Conservation (phyloP, 2,113 vertebrate species). For the Caranx ignobilis region DNA sequence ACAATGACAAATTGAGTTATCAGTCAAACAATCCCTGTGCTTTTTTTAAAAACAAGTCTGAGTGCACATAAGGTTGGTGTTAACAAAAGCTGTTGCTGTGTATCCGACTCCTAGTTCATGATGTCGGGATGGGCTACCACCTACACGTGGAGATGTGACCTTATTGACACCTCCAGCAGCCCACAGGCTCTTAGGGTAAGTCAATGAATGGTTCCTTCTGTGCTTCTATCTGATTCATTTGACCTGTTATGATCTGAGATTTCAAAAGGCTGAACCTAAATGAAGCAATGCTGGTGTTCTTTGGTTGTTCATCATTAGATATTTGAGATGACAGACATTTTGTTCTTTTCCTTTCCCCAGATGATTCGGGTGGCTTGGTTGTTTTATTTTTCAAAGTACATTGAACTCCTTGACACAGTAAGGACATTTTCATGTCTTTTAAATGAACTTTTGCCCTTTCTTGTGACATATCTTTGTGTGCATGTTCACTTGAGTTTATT, state of each 20-base stretch:
- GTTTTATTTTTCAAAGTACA: slow-evolving; percentile 95
- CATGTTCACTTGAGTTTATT: not conserved
- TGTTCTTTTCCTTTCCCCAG: slow-evolving; percentile 74
- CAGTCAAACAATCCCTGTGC: not conserved
- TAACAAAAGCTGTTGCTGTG: slow-evolving; percentile 20
- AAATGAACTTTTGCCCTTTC: not conserved
- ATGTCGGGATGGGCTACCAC: slow-evolving; percentile 96
- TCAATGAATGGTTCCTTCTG: not conserved
- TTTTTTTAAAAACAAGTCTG: not conserved
- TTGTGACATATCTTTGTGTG: not conserved
- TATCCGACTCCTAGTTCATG: slow-evolving; percentile 85
- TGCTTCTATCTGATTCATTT: not conserved
- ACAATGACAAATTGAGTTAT: not conserved
- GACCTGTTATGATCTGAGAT: not conserved
- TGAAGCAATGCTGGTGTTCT: not conserved
- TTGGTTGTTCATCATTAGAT: not conserved
- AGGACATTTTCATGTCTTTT: slow-evolving; percentile 59
- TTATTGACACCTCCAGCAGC: slow-evolving; percentile 87
- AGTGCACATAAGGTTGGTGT: not conserved
- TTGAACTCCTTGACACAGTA: slow-evolving; percentile 96
- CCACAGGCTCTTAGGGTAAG: slow-evolving; percentile 92
- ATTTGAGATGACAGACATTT: not conserved
- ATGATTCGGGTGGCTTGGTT: slow-evolving; percentile 93
- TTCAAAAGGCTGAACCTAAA: not conserved
- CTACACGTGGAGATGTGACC: slow-evolving; percentile 94